phyloP scores from a whole-genome alignment of 2,797 vertebrate species.

The Hyperoplus immaculatus region DNA sequence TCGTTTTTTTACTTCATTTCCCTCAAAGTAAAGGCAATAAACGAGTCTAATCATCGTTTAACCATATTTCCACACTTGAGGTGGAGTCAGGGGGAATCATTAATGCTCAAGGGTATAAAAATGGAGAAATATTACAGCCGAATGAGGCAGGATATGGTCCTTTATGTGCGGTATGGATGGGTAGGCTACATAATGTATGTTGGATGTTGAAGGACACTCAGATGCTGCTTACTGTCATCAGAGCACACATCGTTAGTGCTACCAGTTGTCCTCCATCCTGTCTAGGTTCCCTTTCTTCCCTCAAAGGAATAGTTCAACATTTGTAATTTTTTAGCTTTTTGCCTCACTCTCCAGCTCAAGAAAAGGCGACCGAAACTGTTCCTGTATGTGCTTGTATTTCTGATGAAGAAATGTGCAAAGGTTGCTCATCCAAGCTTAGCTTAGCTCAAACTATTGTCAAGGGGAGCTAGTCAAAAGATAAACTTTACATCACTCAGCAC shows the following conservation, averaged over 20 bases:
- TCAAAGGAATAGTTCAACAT: no score
- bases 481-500: no score
- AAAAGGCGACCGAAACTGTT: no score
- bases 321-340: no score
- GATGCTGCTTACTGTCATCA: constrained; percentile 47
- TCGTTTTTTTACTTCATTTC: constrained; percentile 29
- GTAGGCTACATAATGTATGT: constrained; percentile 26
- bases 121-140: constrained; percentile 11
- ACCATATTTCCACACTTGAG: constrained; percentile 44
- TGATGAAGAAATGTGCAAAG: no score
- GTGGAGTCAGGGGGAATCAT: constrained; percentile 39
- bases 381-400: no score
- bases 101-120: constrained; percentile 6
- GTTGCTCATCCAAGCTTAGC: no score
- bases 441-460: no score
- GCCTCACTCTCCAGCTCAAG: no score
- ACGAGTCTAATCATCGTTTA: constrained; percentile 51
- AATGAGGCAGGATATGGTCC: constrained; percentile 31
- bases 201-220: constrained; percentile 28
- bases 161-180: neutral
- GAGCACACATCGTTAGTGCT: constrained; percentile 54
- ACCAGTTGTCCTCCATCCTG: constrained; percentile 25
- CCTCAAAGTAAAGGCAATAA: constrained; percentile 46
- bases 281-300: constrained; percentile 41
- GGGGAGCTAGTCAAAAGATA: no score